phyloP scores from a whole-genome alignment of 2,113 vertebrate species.

The Gadus macrocephalus region DNA sequence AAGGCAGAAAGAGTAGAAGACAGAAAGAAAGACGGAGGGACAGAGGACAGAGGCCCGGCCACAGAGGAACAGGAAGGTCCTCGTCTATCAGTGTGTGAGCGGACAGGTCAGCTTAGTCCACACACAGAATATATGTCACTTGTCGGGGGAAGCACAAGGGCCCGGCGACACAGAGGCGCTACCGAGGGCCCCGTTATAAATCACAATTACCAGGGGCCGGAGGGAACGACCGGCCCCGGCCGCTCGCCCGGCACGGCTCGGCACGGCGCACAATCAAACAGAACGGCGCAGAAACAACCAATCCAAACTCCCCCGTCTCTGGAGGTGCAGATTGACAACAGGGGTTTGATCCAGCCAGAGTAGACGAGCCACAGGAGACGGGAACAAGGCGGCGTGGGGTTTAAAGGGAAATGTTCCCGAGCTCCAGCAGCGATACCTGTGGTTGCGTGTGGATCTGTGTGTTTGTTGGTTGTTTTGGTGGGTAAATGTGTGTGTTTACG shows the following conservation, averaged over 20 bases:
- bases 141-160: slow-evolving; percentile 44
- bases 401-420: no score
- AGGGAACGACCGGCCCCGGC: slow-evolving; percentile 30
- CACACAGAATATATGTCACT: slow-evolving; percentile 61
- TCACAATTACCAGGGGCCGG: slow-evolving; percentile 68
- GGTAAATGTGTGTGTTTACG: slow-evolving; percentile 15
- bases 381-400: slow-evolving; percentile 27
- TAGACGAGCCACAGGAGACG: neutral
- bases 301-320: slow-evolving; percentile 43
- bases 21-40: neutral
- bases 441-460: slow-evolving; percentile 6
- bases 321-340: no score
- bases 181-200: slow-evolving; percentile 65
- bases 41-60: neutral
- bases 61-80: slow-evolving; percentile 36
- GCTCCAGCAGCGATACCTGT: neutral
- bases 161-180: slow-evolving; percentile 44
- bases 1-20: slow-evolving; percentile 1
- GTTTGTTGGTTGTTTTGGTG: slow-evolving; percentile 18
- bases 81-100: slow-evolving; percentile 20
- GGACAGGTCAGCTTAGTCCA: slow-evolving; percentile 51
- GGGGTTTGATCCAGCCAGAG: no score
- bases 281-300: slow-evolving; percentile 41
- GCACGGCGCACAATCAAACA: neutral
- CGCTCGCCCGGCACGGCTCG: no score